Conservation (phyloP, 30 jellyfish, hydroid and myxozoan genomes). For the Aurelia sp. region DNA sequence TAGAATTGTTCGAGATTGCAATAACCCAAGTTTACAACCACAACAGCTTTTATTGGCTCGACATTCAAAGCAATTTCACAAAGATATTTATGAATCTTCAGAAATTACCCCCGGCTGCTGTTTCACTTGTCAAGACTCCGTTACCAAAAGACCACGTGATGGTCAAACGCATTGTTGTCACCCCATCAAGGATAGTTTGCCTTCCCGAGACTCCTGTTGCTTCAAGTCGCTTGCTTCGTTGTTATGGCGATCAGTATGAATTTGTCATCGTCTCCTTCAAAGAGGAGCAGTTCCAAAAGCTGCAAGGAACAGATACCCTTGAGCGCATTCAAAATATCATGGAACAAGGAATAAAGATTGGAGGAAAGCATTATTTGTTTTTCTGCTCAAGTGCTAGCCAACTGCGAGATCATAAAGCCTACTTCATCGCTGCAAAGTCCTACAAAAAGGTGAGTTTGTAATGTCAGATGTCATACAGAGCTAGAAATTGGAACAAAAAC, state of each 20-base stretch:
- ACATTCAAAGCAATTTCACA: conserved; percentile 17
- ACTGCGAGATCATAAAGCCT: conserved; percentile 78
- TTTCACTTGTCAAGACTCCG: conserved; percentile 24
- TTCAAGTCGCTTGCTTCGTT: conserved; percentile 69
- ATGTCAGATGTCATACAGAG: neutral
- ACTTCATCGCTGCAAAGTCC: conserved; percentile 63
- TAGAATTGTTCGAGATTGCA: conserved; percentile 41
- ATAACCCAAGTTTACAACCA: conserved; percentile 1
- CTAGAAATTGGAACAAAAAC: no score
- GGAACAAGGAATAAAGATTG: conserved; percentile 44
- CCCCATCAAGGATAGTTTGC: conserved; percentile 69
- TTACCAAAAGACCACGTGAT: conserved; percentile 53
- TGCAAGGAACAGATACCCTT: conserved; percentile 27
- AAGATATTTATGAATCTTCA: neutral
- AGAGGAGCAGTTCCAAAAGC: conserved; percentile 69
- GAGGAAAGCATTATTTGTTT: conserved; percentile 31
- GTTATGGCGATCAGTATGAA: conserved; percentile 29
- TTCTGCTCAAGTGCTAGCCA: conserved; percentile 85
- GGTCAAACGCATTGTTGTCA: conserved; percentile 62
- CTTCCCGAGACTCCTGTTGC: conserved; percentile 83
- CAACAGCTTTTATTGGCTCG: conserved; percentile 26
- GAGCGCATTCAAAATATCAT: conserved; percentile 7
- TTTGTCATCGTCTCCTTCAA: conserved; percentile 61
- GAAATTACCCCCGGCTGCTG: conserved; percentile 23
- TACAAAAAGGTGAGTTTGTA: conserved; percentile 36